Conservation (phyloP, 2,888 invertebrate genomes). For the Volucella zonaria region DNA sequence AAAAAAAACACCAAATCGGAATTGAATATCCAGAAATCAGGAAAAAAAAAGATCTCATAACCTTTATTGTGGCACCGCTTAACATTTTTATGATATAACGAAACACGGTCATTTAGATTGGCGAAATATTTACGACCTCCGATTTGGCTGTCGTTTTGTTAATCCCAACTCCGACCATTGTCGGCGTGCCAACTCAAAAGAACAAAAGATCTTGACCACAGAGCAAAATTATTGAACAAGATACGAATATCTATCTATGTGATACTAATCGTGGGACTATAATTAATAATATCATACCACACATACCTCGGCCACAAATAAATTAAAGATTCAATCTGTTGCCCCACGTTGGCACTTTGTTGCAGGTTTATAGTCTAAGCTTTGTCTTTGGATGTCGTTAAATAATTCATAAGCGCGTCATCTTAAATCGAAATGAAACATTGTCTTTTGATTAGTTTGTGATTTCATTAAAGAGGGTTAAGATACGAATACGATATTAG, state of each 20-base stretch:
- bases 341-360: slow-evolving; percentile 26
- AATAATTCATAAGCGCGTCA: slow-evolving; percentile 13
- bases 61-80: slow-evolving; percentile 43
- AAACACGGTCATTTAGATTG: slow-evolving; percentile 48
- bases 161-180: slow-evolving; percentile 9
- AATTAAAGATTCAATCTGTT: slow-evolving; percentile 40
- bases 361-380: slow-evolving; percentile 35
- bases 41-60: slow-evolving; percentile 13
- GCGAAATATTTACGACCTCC: slow-evolving; percentile 38
- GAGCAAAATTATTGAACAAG: slow-evolving; percentile 40
- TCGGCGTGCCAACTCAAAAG: slow-evolving; percentile 23
- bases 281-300: slow-evolving; percentile 44
- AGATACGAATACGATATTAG: not conserved
- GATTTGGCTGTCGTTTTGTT: slow-evolving; percentile 8
- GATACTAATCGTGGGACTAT: slow-evolving; percentile 50
- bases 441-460: slow-evolving; percentile 33
- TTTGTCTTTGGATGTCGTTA: slow-evolving; percentile 16
- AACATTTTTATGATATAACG: slow-evolving; percentile 49
- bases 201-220: slow-evolving; percentile 47
- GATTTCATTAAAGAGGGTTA: slow-evolving; percentile 1
- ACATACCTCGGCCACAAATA: slow-evolving; percentile 14
- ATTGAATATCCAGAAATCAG: no score
- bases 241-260: slow-evolving; percentile 43
- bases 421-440: slow-evolving; percentile 13
- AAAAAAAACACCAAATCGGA: slow-evolving; percentile 18